Evolutionary conservation across 2,888 invertebrate genomes (phyloP), one percentile per base, ranked within the genome.

Genomic region (Rapana venosa): DNA sequence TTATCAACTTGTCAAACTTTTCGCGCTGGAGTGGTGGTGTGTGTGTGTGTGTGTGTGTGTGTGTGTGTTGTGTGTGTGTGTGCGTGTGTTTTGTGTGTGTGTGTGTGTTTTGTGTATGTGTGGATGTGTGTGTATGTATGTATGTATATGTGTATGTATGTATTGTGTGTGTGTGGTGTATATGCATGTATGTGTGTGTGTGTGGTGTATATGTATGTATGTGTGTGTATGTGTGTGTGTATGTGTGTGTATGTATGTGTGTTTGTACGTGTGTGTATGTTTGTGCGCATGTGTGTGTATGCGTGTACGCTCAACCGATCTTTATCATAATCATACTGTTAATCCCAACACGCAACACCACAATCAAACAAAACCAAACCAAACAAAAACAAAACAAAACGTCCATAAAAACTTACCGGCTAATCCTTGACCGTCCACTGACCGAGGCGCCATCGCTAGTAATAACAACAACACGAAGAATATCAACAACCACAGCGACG

Each of bases 351-450:
- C 30, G 11, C 30, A 32, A 11, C 30, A 79, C 13, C 32, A 58
- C 30, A n/a, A 22, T 26, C 1, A 79, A 83, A 47, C 36, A 36
- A 26, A 47, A n/a, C 13, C 22, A 47, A 22, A 70, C 30, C 47
- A 35, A 87, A 66, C 66, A 20, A 87, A 35, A 87, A 8, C 8
- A 15, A 81, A 17, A 61, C 66, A 87, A 87, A 35, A 70, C 26
- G 35, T 36, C 13, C 36, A 36, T 8, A 81, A 15, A 35, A 47
- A 85, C 85, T 32, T 11, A 87, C 87, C 87, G 30, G 87, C 87
- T 47, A 87, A 56, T 87, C 87, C 87, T 47, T 87, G 87, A 36
- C 47, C 36, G 17, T 22, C n/a, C n/a, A 87, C 87, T 0, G 47
- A 17, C 11, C 61, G 22, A 26, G 87, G 87, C 11, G 87, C 87